Base-by-base conservation (phyloP, 2,888 invertebrate species). In the Cerceris rybyensis region DNA sequence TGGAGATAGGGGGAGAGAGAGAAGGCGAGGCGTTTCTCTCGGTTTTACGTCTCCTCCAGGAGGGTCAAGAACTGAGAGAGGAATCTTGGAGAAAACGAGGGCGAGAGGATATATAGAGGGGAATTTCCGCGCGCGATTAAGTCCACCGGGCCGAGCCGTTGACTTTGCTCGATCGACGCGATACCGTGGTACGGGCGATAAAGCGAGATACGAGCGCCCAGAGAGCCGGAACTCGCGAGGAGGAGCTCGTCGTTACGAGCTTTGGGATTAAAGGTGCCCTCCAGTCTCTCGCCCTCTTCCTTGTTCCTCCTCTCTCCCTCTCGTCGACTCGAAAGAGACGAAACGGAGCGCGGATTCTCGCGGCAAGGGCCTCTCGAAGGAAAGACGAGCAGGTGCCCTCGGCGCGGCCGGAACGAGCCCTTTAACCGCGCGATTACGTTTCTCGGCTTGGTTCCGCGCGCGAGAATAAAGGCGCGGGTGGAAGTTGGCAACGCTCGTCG, bases 361-460 rank as follows among this genome's bases (percentile, higher is more conserved):
- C 17, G 67, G 50, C 55, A 14, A 61, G 59, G 55, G 43, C 68
- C 41, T 60, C 54, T 54, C 60, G 41, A 46, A 9, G n/a, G 50
- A 11, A 9, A 8, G 49, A 14, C 49, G 52, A 28, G 2, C 28
- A 28, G 28, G 52, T 58, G 72, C 58, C 68, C 67, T 55, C 13
- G 49, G 42, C 54, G 73, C 55, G 57, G 60, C 49, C 67, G 58
- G 79, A 77, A 77, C 80, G 75, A 76, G 70, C 63, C 80, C 72
- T 74, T 86, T 86, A 86, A 82, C 85, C 77, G 77, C 77, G 78
- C 75, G 85, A 85, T 85, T 85, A 86, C 82, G 78, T 82, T 86
- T 74, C 59, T 70, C 61, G 67, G 73, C 58, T 78, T 50, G 64
- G 72, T 81, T 71, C 70, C 77, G 64, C 73, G 75, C 75, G 74